These are phyloP conservation scores for Neodontobutis hainanensis DNA, from an alignment of 2,113 vertebrate species.

Conservation along the genomic window DNA sequence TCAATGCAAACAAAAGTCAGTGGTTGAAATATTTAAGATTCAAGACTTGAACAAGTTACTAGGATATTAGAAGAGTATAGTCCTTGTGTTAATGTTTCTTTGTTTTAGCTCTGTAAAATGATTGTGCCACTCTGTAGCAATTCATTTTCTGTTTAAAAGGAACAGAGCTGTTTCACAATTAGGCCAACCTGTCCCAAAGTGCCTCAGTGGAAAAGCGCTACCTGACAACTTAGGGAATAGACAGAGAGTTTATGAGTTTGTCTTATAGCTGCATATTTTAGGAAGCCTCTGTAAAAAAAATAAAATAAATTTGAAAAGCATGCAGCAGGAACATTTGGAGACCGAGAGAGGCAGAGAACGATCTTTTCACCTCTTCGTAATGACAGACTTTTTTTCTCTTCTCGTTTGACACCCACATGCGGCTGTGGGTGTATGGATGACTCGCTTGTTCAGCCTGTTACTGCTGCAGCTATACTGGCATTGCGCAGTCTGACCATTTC, in stretches of 20 bases:
- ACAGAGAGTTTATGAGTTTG: not conserved
- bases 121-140: not conserved
- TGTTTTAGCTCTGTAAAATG: not conserved
- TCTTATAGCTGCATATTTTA: not conserved
- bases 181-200: slow-evolving; percentile 6
- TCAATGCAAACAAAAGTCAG: too few species aligned
- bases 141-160: not conserved
- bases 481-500: slow-evolving; percentile 32
- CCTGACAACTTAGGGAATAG: not conserved
- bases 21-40: too few species aligned
- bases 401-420: slow-evolving; percentile 57
- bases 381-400: slow-evolving; percentile 46
- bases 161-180: not conserved
- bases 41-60: too few species aligned
- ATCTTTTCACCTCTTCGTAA: slow-evolving; percentile 63
- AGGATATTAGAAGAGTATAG: not conserved
- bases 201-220: not conserved
- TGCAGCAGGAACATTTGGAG: slow-evolving; percentile 58
- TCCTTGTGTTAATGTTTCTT: not conserved
- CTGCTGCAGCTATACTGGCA: slow-evolving; percentile 31
- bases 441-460: slow-evolving; percentile 55
- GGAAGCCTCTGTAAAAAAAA: not conserved
- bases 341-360: slow-evolving; percentile 32
- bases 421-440: slow-evolving; percentile 66
- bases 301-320: not conserved